A percentile compares a stretch with the other conserved stretches of the same genome.
Conservation (phyloP, 1,140 invertebrate genomes). For the Leptonema lineaticorne region DNA sequence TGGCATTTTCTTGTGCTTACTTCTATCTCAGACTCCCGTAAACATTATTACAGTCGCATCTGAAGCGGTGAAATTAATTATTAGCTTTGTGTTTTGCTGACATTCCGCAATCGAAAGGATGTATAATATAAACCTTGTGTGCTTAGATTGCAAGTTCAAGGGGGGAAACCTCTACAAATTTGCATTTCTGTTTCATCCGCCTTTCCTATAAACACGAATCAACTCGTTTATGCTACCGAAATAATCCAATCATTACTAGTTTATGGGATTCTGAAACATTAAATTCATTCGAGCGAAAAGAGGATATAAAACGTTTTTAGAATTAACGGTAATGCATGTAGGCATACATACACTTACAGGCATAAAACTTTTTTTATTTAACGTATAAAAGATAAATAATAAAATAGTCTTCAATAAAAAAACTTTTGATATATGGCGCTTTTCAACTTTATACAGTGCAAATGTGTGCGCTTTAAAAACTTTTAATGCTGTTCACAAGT, state of each 20-base stretch:
- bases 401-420: not conserved
- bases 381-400: too few species aligned
- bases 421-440: not conserved
- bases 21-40: constrained; percentile 2
- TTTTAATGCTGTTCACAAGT: not conserved
- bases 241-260: constrained; percentile 4
- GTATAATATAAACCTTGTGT: constrained; percentile 18
- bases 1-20: not conserved
- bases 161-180: constrained; percentile 10
- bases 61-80: constrained; percentile 27
- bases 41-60: constrained; percentile 8
- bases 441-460: not conserved
- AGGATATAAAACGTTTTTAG: too few species aligned
- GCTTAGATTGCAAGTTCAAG: constrained; percentile 21
- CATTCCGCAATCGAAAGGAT: constrained; percentile 18
- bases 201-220: not conserved
- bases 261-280: not conserved
- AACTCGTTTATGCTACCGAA: not conserved
- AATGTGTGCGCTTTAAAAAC: not conserved
- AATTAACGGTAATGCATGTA: too few species aligned
- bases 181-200: constrained; percentile 4
- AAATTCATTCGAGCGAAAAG: not conserved
- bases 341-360: too few species aligned
- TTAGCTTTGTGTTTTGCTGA: constrained; percentile 25
- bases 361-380: too few species aligned